These are phyloP conservation scores for Tryphoninae sp. DNA, from an alignment of 2,888 invertebrate genomes.

Conservation along the genomic window DNA sequence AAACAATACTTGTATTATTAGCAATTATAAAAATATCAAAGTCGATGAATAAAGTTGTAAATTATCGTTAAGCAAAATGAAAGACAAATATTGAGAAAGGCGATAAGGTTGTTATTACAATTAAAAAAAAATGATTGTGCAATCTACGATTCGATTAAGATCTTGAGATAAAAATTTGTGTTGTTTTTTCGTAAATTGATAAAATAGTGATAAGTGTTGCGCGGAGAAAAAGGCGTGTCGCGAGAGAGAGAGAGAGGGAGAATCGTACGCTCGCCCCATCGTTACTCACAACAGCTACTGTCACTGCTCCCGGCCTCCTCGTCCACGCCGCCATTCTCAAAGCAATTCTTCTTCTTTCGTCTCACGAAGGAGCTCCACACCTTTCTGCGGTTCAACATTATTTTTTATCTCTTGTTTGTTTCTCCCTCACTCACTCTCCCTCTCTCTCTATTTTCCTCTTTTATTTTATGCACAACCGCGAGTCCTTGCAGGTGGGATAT, in stretches of 20 bases:
- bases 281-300: constrained; percentile 59
- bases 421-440: no score
- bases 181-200: not conserved
- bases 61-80: not conserved
- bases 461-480: constrained; percentile 6
- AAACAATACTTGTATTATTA: not conserved
- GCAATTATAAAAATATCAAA: not conserved
- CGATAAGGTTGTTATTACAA: not conserved
- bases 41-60: not conserved
- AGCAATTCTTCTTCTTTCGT: constrained; percentile 77
- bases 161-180: not conserved
- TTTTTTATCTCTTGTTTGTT: not conserved
- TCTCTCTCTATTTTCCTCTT: no score
- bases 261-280: constrained; percentile 15
- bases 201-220: not conserved
- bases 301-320: constrained; percentile 60
- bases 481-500: constrained; percentile 40
- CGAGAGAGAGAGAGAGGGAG: not conserved
- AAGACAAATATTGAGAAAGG: not conserved
- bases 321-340: constrained; percentile 47
- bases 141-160: not conserved
- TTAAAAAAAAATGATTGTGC: not conserved
- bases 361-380: constrained; percentile 81
- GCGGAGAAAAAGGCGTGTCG: not conserved
- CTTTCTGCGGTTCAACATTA: constrained; percentile 77